Percentiles rank a stretch among this genome's conserved stretches.
Evolutionary conservation across 2,113 vertebrate species (phyloP).

Genomic region (Penelope pileata): DNA sequence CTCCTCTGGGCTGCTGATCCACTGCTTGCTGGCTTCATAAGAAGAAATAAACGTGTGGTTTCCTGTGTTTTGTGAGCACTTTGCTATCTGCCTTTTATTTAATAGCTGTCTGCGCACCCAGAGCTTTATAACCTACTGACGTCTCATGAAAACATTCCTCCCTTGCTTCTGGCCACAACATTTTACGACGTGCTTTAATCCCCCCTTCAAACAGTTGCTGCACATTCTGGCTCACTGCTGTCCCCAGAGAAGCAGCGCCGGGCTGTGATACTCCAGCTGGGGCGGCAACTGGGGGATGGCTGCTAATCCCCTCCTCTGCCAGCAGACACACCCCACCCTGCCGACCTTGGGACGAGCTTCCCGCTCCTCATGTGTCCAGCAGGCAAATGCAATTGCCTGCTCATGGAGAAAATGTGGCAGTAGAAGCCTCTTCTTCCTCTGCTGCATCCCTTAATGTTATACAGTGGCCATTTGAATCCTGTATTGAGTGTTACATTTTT

Average conservation of each 20-base stretch:
- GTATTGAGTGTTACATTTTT: background rate
- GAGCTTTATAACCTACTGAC: background rate
- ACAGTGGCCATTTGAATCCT: background rate
- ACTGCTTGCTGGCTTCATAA: background rate
- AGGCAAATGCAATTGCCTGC: background rate
- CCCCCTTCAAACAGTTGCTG: conserved; percentile 61
- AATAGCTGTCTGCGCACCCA: conserved; percentile 37
- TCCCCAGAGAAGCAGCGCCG: background rate
- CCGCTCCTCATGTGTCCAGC: background rate
- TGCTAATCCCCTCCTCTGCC: background rate
- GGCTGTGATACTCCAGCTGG: conserved; percentile 34
- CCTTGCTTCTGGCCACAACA: conserved; percentile 47
- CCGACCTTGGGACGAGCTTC: background rate
- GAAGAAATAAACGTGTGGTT: conserved; percentile 56
- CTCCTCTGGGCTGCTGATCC: background rate
- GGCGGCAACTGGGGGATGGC: background rate
- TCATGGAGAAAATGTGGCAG: background rate
- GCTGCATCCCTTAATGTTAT: background rate
- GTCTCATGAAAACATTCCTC: conserved; percentile 60
- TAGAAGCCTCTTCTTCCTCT: background rate
- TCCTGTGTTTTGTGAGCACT: conserved; percentile 20
- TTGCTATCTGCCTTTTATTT: conserved; percentile 33
- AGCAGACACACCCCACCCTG: background rate
- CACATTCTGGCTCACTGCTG: background rate
- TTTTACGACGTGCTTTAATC: conserved; percentile 55